Evolutionary conservation across 2,113 vertebrate genomes (phyloP), one percentile per base, ranked within the genome.

Genomic region (Elachura formosa): DNA sequence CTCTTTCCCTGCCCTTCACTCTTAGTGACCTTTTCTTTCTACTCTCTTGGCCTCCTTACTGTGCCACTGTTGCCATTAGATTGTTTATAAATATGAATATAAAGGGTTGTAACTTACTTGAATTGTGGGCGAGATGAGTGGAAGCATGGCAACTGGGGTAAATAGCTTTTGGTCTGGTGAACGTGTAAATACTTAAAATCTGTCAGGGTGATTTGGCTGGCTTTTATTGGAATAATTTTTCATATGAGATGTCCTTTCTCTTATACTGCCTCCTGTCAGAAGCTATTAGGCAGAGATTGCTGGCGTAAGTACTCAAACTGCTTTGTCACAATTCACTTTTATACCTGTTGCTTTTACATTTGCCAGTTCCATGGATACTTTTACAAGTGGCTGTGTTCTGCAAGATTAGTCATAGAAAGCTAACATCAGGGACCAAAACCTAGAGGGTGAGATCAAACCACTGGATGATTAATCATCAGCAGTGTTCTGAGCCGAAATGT

Each of bases 151-250:
- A 85, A 59, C 41, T 86, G 58, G 9, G 88, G 38, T 88, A 88
- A 86, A 76, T 93, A 87, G 71, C 92, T 94, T 92, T 89, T 92
- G 84, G 91, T 84, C 84, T 96, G 63, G 40, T 83, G 71, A 61
- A 58, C 48, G 14, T 85, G 59, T 84, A 94, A 93, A 93, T 89
- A 85, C 64, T 91, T 17, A 12, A 58, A 85, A 84, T 67, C 82
- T 77, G 55, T 51, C 55, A 59, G 83, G 59, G 56, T 74, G 67
- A 67, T 77, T 91, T 95, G 64, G 36, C 48, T 80, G 48, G 55
- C 38, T 90, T 85, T 88, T 87, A 59, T 31, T 95, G 59, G 85
- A 92, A 83, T 67, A 38, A 16, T 91, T 87, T 67, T 84, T 94
- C 36, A 20, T 62, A 40, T 3, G n/a, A 71, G 52, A 77, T 74